Evolutionary conservation across 2,888 invertebrate genomes (phyloP).

Genomic region (Drosophila birchii): DNA sequence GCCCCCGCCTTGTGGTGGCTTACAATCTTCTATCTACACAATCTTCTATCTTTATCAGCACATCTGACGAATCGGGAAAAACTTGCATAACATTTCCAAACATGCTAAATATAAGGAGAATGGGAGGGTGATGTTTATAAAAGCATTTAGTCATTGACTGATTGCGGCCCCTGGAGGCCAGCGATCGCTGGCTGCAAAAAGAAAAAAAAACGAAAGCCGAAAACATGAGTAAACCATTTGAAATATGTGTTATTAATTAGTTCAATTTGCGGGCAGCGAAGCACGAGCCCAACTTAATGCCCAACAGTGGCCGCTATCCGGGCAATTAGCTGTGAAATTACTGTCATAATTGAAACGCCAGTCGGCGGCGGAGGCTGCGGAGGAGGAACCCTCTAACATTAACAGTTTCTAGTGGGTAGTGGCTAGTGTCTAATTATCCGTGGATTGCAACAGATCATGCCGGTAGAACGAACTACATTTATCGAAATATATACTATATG

Average conservation of each 20-base stretch:
- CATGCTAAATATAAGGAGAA: not conserved
- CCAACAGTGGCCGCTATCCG: conserved; percentile 30
- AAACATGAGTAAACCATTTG: conserved; percentile 54
- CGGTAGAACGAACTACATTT: conserved; percentile 11
- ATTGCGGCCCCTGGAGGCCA: conserved; percentile 33
- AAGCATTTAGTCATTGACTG: conserved; percentile 42
- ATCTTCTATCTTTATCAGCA: conserved; percentile 17
- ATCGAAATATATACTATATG: conserved; percentile 31
- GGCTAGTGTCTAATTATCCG: conserved; percentile 27
- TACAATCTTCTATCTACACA: conserved; percentile 12
- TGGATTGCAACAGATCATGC: conserved; percentile 42
- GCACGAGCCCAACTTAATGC: conserved; percentile 49
- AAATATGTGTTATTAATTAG: conserved; percentile 71
- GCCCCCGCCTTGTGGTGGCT: conserved; percentile 9
- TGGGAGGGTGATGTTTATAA: conserved; percentile 18
- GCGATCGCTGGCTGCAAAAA: conserved; percentile 19
- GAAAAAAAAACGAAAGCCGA: conserved; percentile 25
- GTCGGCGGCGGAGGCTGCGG: conserved; percentile 6
- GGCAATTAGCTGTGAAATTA: conserved; percentile 43
- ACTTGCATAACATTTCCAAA: conserved; percentile 43
- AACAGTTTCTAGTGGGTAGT: conserved; percentile 10
- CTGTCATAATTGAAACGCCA: conserved; percentile 10
- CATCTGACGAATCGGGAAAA: conserved; percentile 20
- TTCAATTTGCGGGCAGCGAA: conserved; percentile 64
- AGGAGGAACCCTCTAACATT: conserved; percentile 7